These are phyloP conservation scores for Argyresthia goedartella DNA, from an alignment of 2,888 invertebrate species.

Conservation along the genomic window DNA sequence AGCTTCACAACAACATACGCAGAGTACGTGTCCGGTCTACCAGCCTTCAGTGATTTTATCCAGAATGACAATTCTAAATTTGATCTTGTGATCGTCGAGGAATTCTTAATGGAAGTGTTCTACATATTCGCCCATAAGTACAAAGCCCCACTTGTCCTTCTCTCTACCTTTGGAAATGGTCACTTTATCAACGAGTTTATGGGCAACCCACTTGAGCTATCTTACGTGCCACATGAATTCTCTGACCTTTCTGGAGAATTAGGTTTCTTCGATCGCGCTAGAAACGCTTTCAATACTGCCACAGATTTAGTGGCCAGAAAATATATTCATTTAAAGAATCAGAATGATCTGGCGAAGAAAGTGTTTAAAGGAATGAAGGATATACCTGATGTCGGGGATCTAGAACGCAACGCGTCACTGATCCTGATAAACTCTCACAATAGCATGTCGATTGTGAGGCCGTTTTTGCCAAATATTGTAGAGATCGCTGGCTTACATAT, in stretches of 20 bases:
- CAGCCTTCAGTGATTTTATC: constrained; percentile 14
- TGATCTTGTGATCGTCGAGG: constrained; percentile 24
- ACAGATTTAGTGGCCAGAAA: constrained; percentile 9
- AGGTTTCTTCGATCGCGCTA: constrained; percentile 33
- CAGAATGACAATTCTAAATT: constrained; percentile 17
- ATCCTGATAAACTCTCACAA: constrained; percentile 60
- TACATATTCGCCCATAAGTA: constrained; percentile 25
- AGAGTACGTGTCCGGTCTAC: constrained; percentile 12
- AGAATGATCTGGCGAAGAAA: constrained; percentile 34
- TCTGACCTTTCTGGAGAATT: constrained; percentile 39
- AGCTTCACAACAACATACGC: constrained; percentile 6
- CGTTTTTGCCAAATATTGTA: constrained; percentile 47
- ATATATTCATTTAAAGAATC: constrained; percentile 18
- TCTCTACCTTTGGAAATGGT: constrained; percentile 15
- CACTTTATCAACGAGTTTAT: constrained; percentile 16
- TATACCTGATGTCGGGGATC: constrained; percentile 37
- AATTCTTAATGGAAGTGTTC: constrained; percentile 25
- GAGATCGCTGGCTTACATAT: constrained; percentile 70
- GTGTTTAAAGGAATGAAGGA: constrained; percentile 22
- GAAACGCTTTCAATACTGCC: constrained; percentile 2
- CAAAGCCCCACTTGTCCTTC: constrained; percentile 16
- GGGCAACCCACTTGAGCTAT: constrained; percentile 20
- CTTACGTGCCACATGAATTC: constrained; percentile 56
- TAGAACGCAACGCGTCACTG: constrained; percentile 53
- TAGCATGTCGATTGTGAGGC: constrained; percentile 46